phyloP scores from a whole-genome alignment of 1,140 invertebrate species.

The Drosophila eugracilis region DNA sequence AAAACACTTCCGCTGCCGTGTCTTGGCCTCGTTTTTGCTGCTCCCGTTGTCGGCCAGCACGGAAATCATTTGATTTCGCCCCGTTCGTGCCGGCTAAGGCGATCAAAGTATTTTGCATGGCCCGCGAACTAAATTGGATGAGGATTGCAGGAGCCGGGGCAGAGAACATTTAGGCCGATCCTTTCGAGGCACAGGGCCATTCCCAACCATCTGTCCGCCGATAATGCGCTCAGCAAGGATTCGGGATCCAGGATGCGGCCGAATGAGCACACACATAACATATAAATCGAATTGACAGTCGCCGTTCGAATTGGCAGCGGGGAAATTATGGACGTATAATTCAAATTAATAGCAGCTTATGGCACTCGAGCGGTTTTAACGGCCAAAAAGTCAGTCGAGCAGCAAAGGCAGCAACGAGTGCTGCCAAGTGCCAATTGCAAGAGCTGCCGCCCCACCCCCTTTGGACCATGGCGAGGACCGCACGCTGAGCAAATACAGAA shows the following conservation, averaged over 20 bases:
- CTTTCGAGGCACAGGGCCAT: neutral
- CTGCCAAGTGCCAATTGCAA: conserved; percentile 61
- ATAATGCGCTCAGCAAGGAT: conserved; percentile 33
- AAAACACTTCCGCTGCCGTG: conserved; percentile 75
- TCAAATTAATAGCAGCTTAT: conserved; percentile 83
- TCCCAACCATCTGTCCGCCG: conserved; percentile 9
- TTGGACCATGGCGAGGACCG: conserved; percentile 32
- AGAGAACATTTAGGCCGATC: neutral
- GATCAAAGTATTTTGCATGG: conserved; percentile 61
- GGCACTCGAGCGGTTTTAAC: conserved; percentile 79
- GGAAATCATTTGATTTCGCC: conserved; percentile 80
- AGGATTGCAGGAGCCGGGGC: neutral
- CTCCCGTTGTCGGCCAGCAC: conserved; percentile 61
- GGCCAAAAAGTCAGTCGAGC: conserved; percentile 72
- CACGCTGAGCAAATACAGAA: conserved; percentile 58
- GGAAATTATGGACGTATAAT: conserved; percentile 78
- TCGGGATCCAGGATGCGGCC: too few species aligned
- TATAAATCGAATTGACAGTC: conserved; percentile 75
- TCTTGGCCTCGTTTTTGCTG: conserved; percentile 53
- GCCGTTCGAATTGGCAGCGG: conserved; percentile 60
- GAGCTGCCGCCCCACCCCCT: conserved; percentile 14
- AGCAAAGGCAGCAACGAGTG: conserved; percentile 35
- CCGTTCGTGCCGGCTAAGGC: conserved; percentile 70
- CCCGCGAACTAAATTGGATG: conserved; percentile 19
- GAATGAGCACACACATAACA: too few species aligned